These are phyloP conservation scores for Triplophysa tibetana DNA, from an alignment of 2,113 vertebrate species.

Conservation along the genomic window DNA sequence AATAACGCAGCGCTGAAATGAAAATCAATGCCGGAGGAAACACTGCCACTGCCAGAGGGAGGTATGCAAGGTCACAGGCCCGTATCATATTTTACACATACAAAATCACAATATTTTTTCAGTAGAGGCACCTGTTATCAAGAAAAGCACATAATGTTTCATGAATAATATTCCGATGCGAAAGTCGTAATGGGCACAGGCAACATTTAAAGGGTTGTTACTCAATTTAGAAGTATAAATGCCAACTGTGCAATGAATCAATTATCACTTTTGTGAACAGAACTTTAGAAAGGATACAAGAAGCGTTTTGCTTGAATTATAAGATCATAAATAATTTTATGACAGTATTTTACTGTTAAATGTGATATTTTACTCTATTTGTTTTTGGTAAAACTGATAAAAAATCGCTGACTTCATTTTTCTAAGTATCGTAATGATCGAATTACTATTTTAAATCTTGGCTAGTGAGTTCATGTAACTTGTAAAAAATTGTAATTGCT, in stretches of 20 bases:
- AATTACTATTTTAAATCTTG: no score
- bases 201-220: not conserved
- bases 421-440: no score
- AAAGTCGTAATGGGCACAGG: not conserved
- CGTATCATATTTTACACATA: slow-evolving; percentile 55
- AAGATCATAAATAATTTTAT: no score
- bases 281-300: not conserved
- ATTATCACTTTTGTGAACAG: not conserved
- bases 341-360: no score
- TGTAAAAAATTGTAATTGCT: no score
- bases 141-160: not conserved
- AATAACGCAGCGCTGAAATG: slow-evolving; percentile 68
- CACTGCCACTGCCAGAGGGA: slow-evolving; percentile 67
- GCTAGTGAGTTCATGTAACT: no score
- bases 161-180: not conserved
- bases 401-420: no score
- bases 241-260: not conserved
- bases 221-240: not conserved
- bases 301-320: no score
- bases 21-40: slow-evolving; percentile 75
- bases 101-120: slow-evolving; percentile 45
- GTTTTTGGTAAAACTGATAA: no score
- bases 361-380: no score
- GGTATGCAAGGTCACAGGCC: slow-evolving; percentile 68
- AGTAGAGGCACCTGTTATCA: slow-evolving; percentile 24